These are phyloP conservation scores for Nerophis lumbriciformis DNA, from an alignment of 2,113 vertebrate species.

Conservation along the genomic window DNA sequence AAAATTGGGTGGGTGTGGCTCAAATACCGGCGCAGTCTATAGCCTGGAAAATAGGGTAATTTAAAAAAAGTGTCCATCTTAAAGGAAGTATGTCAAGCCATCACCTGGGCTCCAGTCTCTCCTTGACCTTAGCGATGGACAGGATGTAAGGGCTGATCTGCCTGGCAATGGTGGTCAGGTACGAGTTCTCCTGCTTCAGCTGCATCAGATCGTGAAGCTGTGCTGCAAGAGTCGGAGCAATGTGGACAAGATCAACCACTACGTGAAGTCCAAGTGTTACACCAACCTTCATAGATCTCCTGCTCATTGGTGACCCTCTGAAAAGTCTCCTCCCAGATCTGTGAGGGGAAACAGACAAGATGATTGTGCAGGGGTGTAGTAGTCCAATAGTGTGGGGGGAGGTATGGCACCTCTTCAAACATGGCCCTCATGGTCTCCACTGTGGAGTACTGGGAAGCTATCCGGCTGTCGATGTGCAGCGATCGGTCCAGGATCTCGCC, in stretches of 20 bases:
- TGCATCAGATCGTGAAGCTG: constrained; percentile 89
- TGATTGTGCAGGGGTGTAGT: too few relatives aligned
- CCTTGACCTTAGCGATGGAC: constrained; percentile 92
- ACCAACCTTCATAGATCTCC: constrained; percentile 91
- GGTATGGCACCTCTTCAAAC: constrained; percentile 82
- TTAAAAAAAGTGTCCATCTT: not conserved
- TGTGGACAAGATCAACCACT: not conserved
- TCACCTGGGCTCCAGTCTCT: constrained; percentile 89
- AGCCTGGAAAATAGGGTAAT: not conserved
- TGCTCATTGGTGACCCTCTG: constrained; percentile 86
- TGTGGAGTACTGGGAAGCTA: constrained; percentile 72
- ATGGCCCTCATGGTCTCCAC: constrained; percentile 80
- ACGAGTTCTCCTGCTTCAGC: constrained; percentile 88
- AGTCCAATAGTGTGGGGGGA: too few relatives aligned
- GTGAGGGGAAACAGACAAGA: constrained; percentile 29
- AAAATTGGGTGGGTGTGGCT: too few relatives aligned
- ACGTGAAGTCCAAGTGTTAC: not conserved
- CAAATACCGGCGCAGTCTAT: too few relatives aligned
- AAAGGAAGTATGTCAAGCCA: not conserved
- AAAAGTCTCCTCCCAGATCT: constrained; percentile 91
- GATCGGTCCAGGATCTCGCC: constrained; percentile 82
- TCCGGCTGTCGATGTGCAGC: constrained; percentile 81
- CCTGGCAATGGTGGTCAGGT: constrained; percentile 82
- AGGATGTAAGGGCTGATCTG: constrained; percentile 88
- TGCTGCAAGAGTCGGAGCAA: constrained; percentile 59